phyloP scores from a whole-genome alignment of 1,140 invertebrate genomes.

The Lasioglossum albipes region DNA sequence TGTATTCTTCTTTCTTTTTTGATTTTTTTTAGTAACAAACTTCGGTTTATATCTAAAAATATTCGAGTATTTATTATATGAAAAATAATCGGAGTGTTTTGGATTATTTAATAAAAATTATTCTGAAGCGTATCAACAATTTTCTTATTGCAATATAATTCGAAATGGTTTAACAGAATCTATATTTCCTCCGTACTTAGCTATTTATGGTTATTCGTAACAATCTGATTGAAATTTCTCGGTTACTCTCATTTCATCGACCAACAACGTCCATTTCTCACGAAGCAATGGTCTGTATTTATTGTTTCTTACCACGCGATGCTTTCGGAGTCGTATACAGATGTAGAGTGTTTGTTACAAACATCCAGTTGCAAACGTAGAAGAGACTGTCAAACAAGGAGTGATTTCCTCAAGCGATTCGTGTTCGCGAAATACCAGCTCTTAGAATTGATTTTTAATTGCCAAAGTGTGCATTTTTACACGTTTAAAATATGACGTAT shows the following conservation, averaged over 20 bases:
- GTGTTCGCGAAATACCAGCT: not conserved
- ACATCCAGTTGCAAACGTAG: not conserved
- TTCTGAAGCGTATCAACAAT: not conserved
- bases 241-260: not conserved
- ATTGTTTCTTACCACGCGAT: not conserved
- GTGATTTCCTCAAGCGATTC: not conserved
- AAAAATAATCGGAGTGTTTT: no score
- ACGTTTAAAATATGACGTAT: no score
- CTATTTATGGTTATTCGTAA: not conserved
- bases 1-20: no score
- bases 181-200: not conserved
- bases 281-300: not conserved
- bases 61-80: no score
- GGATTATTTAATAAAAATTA: no score
- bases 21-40: no score
- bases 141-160: not conserved
- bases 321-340: not conserved
- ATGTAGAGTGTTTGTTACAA: not conserved
- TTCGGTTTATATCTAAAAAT: no score
- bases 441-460: not conserved
- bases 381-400: not conserved
- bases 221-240: not conserved
- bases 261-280: not conserved
- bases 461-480: no score
- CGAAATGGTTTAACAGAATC: not conserved